phyloP scores from a whole-genome alignment of 2,797 vertebrate species.

The Gallinago nigripennis region DNA sequence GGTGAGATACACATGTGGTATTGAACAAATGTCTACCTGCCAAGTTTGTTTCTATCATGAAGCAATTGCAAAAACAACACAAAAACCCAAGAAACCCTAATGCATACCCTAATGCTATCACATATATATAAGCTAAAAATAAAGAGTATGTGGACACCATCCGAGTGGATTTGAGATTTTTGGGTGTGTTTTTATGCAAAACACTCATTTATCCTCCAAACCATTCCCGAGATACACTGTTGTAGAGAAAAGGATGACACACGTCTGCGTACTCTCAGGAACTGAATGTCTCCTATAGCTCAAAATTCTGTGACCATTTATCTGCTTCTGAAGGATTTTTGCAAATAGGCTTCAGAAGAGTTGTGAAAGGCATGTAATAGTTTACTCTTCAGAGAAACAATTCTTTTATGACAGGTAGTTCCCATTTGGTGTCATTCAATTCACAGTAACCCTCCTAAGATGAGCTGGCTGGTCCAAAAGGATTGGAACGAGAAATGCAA shows the following conservation, averaged over 20 bases:
- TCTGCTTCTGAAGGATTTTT: not conserved
- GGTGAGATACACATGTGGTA: accelerated
- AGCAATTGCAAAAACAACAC: not conserved
- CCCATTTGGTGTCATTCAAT: not conserved
- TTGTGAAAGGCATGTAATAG: not conserved
- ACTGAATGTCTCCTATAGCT: not conserved
- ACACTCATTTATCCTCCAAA: not conserved
- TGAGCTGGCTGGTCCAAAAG: not conserved
- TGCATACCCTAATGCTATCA: not conserved
- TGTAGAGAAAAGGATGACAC: not conserved
- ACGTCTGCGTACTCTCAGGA: not conserved
- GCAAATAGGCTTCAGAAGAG: not conserved
- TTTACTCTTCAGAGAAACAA: not conserved
- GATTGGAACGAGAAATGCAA: not conserved
- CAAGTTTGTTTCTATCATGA: not conserved
- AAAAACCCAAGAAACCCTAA: not conserved
- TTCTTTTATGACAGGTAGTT: not conserved
- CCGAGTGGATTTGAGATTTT: not conserved
- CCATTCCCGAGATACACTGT: not conserved
- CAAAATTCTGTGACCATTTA: not conserved
- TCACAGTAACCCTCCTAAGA: not conserved
- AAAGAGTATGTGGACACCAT: not conserved
- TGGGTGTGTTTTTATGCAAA: not conserved
- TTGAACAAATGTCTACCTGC: not conserved
- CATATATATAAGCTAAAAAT: not conserved